Percentiles rank a stretch among this genome's conserved stretches.
phyloP scores from a whole-genome alignment of 2,888 invertebrate genomes.

The Stegana nigrithorax region DNA sequence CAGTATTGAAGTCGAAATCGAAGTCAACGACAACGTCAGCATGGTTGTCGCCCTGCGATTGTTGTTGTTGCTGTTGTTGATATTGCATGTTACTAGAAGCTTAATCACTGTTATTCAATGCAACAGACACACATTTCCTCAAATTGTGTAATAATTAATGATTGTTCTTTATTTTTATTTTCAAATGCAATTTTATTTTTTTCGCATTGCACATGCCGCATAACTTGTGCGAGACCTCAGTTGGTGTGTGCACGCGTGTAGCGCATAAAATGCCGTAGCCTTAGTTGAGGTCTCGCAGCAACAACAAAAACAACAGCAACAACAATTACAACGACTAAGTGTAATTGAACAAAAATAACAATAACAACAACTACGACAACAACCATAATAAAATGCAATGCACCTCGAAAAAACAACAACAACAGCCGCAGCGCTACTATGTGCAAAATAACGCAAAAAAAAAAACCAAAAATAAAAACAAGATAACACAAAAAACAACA shows the following conservation, averaged over 20 bases:
- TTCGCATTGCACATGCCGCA: slow-evolving; percentile 14
- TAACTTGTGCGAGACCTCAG: slow-evolving; percentile 54
- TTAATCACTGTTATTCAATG: slow-evolving; percentile 10
- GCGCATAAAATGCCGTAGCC: slow-evolving; percentile 44
- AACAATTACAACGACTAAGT: background rate
- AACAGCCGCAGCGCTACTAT: slow-evolving; percentile 33
- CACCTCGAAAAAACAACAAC: slow-evolving; percentile 51
- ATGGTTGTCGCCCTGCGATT: background rate
- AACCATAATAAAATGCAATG: too few relatives aligned
- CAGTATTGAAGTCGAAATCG: too few relatives aligned
- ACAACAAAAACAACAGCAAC: slow-evolving; percentile 34
- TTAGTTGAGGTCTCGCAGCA: slow-evolving; percentile 59
- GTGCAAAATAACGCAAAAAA: slow-evolving; percentile 16
- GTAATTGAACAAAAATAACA: background rate
- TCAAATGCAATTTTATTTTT: slow-evolving; percentile 31
- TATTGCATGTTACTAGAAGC: background rate
- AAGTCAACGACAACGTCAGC: too few relatives aligned
- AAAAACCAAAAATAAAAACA: background rate
- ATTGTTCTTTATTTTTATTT: slow-evolving; percentile 39
- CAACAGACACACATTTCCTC: background rate
- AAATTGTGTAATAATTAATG: slow-evolving; percentile 27
- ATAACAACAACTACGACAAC: background rate
- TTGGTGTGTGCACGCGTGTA: slow-evolving; percentile 45
- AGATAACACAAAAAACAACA: background rate
- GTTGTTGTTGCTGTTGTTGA: background rate